A percentile compares a stretch with the other conserved stretches of the same genome.
phyloP scores from a whole-genome alignment of 2,113 vertebrate genomes.

The Peucedramus taeniatus region DNA sequence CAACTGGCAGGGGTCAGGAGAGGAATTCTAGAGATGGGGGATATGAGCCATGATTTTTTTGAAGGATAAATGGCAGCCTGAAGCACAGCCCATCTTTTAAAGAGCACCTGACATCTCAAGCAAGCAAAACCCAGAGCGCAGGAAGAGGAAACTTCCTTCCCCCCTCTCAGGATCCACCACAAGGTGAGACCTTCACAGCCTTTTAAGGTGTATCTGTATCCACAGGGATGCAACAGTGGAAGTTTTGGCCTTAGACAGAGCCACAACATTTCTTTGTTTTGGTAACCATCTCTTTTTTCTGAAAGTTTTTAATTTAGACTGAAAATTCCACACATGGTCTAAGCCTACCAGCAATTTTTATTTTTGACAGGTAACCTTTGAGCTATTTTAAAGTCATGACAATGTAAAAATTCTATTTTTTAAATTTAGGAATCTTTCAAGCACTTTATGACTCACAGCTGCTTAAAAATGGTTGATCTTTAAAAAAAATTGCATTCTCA shows the following conservation, averaged over 20 bases:
- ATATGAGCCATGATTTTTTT: not conserved
- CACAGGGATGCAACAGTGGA: rapidly evolving
- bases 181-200: not conserved
- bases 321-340: not conserved
- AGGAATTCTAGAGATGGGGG: not conserved
- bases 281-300: not conserved
- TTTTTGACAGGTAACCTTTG: not conserved
- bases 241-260: not conserved
- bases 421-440: not conserved
- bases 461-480: not conserved
- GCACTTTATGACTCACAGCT: not conserved
- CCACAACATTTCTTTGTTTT: not conserved
- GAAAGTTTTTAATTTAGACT: not conserved
- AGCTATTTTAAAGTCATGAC: not conserved
- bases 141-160: not conserved
- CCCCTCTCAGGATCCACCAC: not conserved
- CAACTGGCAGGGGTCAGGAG: not conserved
- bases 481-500: not conserved
- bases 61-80: not conserved
- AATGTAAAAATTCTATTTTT: not conserved
- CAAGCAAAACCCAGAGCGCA: not conserved
- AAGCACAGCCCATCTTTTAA: not conserved
- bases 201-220: not conserved
- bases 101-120: not conserved
- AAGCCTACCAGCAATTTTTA: not conserved